These are phyloP conservation scores for Choreutis nemorana DNA, from an alignment of 2,888 invertebrate genomes.

Conservation along the genomic window DNA sequence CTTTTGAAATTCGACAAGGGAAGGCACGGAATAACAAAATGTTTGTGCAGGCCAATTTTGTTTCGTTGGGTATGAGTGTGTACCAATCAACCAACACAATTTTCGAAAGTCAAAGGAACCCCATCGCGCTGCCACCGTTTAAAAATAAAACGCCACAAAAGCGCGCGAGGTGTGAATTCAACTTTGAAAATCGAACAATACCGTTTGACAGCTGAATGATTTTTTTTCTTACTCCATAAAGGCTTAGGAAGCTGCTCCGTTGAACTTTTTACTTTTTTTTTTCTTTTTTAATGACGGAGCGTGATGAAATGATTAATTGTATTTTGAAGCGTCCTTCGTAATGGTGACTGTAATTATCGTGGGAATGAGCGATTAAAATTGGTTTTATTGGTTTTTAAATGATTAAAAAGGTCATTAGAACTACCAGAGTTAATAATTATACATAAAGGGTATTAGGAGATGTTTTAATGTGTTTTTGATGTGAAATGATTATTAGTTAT, in stretches of 20 bases:
- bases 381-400: no score
- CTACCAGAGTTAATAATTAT: no score
- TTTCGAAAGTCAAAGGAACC: conserved; percentile 11
- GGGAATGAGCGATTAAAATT: no score
- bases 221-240: conserved; percentile 24
- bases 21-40: conserved; percentile 1
- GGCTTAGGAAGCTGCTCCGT: conserved; percentile 20
- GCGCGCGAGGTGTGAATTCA: conserved; percentile 24
- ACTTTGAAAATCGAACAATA: conserved; percentile 33
- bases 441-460: no score
- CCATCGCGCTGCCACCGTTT: conserved; percentile 5
- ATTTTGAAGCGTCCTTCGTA: no score
- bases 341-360: not conserved
- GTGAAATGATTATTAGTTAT: no score
- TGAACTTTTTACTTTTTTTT: conserved; percentile 16
- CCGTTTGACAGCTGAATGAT: conserved; percentile 35
- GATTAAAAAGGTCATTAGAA: no score
- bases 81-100: no score
- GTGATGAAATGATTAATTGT: not conserved
- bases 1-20: no score
- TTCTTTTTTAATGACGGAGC: not conserved
- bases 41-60: conserved; percentile 1
- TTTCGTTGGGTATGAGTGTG: not conserved
- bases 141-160: conserved; percentile 15
- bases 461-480: no score